phyloP scores from a whole-genome alignment of 2,113 vertebrate genomes.

The Takifugu bimaculatus region DNA sequence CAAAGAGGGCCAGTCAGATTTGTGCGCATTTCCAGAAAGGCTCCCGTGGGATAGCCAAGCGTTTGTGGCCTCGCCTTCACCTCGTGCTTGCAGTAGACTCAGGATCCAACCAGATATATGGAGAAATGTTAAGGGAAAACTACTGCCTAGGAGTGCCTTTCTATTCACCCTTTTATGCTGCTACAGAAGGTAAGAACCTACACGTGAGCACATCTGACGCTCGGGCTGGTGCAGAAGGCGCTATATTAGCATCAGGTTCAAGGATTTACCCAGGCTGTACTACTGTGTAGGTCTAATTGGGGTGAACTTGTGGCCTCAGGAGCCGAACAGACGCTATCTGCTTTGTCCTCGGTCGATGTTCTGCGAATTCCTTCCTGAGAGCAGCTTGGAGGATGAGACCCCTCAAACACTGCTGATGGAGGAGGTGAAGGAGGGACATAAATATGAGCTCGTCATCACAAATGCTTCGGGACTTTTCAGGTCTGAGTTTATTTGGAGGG shows the following conservation, averaged over 20 bases:
- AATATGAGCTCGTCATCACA: constrained; percentile 83
- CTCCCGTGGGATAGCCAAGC: constrained; percentile 77
- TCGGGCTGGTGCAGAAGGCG: background rate
- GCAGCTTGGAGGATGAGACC: constrained; percentile 58
- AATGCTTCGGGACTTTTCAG: constrained; percentile 78
- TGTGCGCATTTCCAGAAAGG: constrained; percentile 68
- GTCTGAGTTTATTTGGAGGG: constrained; percentile 52
- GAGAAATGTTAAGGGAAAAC: constrained; percentile 68
- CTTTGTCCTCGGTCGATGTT: constrained; percentile 85
- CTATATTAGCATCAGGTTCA: background rate
- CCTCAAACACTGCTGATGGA: constrained; percentile 74
- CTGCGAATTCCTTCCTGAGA: constrained; percentile 82
- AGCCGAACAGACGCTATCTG: constrained; percentile 74
- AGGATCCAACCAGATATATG: constrained; percentile 76
- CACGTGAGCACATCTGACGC: background rate
- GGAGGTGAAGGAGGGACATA: constrained; percentile 77
- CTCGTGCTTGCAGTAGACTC: constrained; percentile 82
- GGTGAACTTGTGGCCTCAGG: constrained; percentile 84
- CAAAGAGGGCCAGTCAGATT: constrained; percentile 73
- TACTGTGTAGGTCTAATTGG: constrained; percentile 78
- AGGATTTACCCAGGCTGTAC: background rate
- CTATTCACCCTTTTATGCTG: constrained; percentile 85
- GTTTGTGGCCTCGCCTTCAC: constrained; percentile 85
- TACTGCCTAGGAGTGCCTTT: constrained; percentile 82
- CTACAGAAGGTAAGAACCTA: constrained; percentile 78